phyloP scores from a whole-genome alignment of 2,797 vertebrate genomes.

The Halcyon badia region DNA sequence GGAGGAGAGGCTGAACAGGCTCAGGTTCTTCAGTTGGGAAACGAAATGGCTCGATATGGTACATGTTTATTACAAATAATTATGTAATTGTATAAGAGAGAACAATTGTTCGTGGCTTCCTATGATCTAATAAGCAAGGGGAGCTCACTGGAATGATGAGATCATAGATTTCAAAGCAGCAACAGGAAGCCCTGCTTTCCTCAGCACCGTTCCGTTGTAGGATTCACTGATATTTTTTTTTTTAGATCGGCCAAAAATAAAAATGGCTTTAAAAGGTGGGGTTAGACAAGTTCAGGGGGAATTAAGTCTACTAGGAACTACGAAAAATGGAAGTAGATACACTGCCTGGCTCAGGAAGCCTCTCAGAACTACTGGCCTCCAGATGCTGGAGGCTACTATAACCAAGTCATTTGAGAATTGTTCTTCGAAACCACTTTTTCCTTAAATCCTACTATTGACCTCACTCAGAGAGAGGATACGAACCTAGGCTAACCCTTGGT shows the following conservation, averaged over 20 bases:
- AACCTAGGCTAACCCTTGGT: neutral
- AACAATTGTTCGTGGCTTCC: neutral
- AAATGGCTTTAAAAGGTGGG: neutral
- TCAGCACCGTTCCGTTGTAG: neutral
- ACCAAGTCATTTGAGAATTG: neutral
- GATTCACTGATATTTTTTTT: neutral
- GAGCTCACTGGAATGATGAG: neutral
- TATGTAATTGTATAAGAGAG: neutral
- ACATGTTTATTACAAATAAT: neutral
- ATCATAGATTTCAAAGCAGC: neutral
- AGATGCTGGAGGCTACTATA: neutral
- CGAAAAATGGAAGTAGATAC: neutral
- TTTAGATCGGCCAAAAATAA: neutral
- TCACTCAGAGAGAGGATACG: neutral
- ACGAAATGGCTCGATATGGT: neutral
- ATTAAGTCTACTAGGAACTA: neutral
- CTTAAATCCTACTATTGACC: neutral
- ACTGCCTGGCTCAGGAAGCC: neutral
- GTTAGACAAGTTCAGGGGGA: neutral
- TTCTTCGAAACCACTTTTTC: neutral
- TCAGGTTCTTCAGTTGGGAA: neutral
- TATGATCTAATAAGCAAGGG: neutral
- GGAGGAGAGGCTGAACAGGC: rapidly evolving
- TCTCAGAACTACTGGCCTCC: neutral
- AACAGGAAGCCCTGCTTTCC: neutral